Conservation (phyloP, 2,888 invertebrate genomes). For the Erpobdella octoculata region DNA sequence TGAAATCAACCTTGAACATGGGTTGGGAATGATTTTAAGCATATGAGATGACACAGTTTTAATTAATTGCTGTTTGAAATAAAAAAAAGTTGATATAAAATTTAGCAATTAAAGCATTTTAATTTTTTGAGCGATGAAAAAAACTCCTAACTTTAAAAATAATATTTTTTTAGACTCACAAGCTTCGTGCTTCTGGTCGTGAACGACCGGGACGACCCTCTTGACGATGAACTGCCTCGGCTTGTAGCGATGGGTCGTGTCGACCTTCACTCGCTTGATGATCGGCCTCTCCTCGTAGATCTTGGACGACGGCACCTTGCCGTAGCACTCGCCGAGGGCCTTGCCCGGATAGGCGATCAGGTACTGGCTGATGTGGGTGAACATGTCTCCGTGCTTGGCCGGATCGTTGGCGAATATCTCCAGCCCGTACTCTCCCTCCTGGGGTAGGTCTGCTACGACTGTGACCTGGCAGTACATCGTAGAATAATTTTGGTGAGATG, state of each 20-base stretch:
- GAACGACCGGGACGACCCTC: background rate
- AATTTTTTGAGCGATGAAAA: background rate
- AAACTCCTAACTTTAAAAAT: too few relatives aligned
- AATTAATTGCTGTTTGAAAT: too few relatives aligned
- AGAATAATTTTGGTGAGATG: too few relatives aligned
- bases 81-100: too few relatives aligned
- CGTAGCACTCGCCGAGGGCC: conserved; percentile 6
- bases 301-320: conserved; percentile 4
- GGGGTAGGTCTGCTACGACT: conserved; percentile 45
- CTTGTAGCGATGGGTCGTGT: conserved; percentile 16
- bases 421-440: conserved; percentile 50
- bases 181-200: conserved; percentile 2
- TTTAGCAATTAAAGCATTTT: too few relatives aligned
- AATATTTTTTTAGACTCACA: too few relatives aligned
- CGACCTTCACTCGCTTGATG: background rate
- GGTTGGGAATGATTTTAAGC: too few relatives aligned
- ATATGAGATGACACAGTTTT: too few relatives aligned
- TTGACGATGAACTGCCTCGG: conserved; percentile 15
- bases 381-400: conserved; percentile 46
- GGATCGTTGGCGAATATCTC: conserved; percentile 53
- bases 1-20: too few relatives aligned
- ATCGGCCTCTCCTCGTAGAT: conserved; percentile 5
- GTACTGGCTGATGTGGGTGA: conserved; percentile 39
- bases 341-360: conserved; percentile 23
- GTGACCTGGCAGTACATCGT: conserved; percentile 35